Conservation (phyloP, 2,888 invertebrate genomes). For the Dynastes maya region DNA sequence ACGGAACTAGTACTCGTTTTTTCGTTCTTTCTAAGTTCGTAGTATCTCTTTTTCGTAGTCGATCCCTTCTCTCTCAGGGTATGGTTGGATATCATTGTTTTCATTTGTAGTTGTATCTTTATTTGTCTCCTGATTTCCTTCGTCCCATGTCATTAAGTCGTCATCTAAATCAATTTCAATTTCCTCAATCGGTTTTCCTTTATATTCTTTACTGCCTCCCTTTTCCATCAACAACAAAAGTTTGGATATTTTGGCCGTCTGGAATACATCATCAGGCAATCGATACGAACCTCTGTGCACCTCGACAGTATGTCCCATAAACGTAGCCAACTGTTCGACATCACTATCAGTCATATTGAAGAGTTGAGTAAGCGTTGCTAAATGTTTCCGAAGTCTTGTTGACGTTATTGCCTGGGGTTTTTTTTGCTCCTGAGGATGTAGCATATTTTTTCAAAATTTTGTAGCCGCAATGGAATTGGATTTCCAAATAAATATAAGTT, state of each 20-base stretch:
- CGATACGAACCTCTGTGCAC: slow-evolving; percentile 55
- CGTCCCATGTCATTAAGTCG: slow-evolving; percentile 21
- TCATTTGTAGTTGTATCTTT: neutral
- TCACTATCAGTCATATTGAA: slow-evolving; percentile 56
- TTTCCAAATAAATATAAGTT: slow-evolving; percentile 49
- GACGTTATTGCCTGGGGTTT: slow-evolving; percentile 54
- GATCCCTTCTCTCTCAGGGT: neutral
- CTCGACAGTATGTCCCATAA: slow-evolving; percentile 56
- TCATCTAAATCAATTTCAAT: slow-evolving; percentile 54
- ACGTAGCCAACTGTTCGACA: slow-evolving; percentile 3
- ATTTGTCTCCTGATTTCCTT: no score
- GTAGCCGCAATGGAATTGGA: slow-evolving; percentile 51
- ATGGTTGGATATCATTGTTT: neutral
- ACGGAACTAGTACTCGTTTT: slow-evolving; percentile 30
- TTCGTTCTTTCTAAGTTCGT: slow-evolving; percentile 2
- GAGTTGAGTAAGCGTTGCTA: slow-evolving; percentile 57
- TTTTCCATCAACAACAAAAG: slow-evolving; percentile 56
- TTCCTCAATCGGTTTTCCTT: slow-evolving; percentile 54
- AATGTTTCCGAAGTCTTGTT: slow-evolving; percentile 57
- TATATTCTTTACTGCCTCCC: slow-evolving; percentile 52
- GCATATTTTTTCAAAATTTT: slow-evolving; percentile 57
- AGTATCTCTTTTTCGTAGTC: neutral
- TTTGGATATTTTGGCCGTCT: slow-evolving; percentile 42
- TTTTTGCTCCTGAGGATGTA: slow-evolving; percentile 52
- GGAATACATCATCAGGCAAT: no score